These are phyloP conservation scores for Drosophila kohkoa DNA, from an alignment of 1,140 invertebrate species.

Conservation along the genomic window DNA sequence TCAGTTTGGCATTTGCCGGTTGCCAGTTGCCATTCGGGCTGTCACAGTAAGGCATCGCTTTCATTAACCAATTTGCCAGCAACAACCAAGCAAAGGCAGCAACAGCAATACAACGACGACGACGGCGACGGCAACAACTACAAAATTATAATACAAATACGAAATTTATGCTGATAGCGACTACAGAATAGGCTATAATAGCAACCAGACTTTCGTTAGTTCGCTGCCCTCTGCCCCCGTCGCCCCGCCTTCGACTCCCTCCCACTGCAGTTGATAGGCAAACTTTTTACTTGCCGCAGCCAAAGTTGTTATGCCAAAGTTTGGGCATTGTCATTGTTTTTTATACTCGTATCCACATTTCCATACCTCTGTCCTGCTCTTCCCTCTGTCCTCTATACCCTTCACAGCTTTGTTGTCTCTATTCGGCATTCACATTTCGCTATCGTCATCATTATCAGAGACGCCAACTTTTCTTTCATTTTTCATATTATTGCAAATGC, in stretches of 20 bases:
- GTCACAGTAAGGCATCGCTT: conserved; percentile 30
- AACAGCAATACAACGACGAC: neutral
- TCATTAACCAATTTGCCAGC: conserved; percentile 74
- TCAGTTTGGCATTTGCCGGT: conserved; percentile 12
- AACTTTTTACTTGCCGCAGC: conserved; percentile 52
- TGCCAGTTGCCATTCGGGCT: conserved; percentile 15
- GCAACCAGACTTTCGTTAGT: conserved; percentile 46
- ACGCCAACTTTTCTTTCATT: conserved; percentile 68
- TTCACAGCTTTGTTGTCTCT: neutral
- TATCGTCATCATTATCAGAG: conserved; percentile 75
- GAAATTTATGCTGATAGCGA: conserved; percentile 75
- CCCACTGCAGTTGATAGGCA: conserved; percentile 28
- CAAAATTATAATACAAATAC: conserved; percentile 81
- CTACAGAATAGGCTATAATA: conserved; percentile 61
- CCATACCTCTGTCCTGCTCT: conserved; percentile 8
- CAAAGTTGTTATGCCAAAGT: conserved; percentile 53
- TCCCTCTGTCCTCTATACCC: neutral
- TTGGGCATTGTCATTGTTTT: conserved; percentile 59
- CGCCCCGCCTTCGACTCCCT: neutral
- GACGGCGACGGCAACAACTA: conserved; percentile 14
- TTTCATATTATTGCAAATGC: conserved; percentile 79
- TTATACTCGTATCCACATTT: conserved; percentile 38
- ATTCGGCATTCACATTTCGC: conserved; percentile 52
- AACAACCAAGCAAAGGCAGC: conserved; percentile 17
- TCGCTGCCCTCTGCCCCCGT: neutral